Base-by-base conservation (phyloP, 2,113 vertebrate genomes). In the Martes martes region DNA sequence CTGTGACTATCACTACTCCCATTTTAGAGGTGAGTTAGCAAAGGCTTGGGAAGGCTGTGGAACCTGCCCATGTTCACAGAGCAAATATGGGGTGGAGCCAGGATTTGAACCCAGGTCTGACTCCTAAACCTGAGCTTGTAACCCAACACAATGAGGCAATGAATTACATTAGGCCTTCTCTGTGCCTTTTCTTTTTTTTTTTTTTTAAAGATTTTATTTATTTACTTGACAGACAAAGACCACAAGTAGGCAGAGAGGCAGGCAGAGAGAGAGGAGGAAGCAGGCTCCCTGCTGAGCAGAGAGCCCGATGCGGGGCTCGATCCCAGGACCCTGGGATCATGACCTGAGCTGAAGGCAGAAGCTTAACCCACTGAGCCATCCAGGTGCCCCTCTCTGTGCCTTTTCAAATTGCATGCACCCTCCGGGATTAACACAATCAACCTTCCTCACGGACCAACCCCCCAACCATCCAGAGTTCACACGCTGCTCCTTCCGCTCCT, bases 11-110 rank as follows among this genome's bases (percentile, higher is more conserved):
- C 36, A 73, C 83, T 87, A 87, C 42, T 52, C n/a, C 31, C 55
- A 45, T 85, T 85, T 94, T 87, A 94, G 6, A 84, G 23, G 31
- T 81, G 19, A 96, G 81, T 71, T 88, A 91, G 79, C 28, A 83
- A 88, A 86, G 39, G 24, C 61, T 73, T n/a, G 1, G 39, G 84
- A 91, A 81, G 79, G 31, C 18, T 59, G 1, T 24, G 24, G 79
- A 94, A 96, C 28, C 80, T 57, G 81, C 10, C 69, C 63, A 39
- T 16, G 28, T 36, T 94, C 89, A 91, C 81, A 88, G 0, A 71
- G 31, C 31, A 65, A 91, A 6, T 52, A 78, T 3, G 4, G 5
- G 33, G 59, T 28, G 15, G 76, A 73, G 45, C 19, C 45, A 16
- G 45, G 69, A 71, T 52, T 50, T 59, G 36, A 95, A 92, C 18